These are phyloP conservation scores for Nymphalis c-album DNA, from an alignment of 2,888 invertebrate species.

Conservation along the genomic window DNA sequence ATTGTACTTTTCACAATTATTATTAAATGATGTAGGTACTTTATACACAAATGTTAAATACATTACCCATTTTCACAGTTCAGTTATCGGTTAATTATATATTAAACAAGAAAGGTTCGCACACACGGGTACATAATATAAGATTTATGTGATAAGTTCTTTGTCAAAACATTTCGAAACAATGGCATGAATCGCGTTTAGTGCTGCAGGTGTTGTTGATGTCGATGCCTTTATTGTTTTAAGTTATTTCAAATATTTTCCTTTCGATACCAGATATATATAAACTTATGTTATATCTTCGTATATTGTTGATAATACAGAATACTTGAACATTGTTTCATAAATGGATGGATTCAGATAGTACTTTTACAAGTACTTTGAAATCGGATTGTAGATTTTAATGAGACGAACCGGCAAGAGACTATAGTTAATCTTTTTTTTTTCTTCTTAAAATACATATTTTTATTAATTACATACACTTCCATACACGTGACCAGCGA, in stretches of 20 bases:
- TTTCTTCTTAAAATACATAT: no score
- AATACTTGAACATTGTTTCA: no score
- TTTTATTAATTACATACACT: no score
- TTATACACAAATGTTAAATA: background rate
- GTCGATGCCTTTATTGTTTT: slow-evolving; percentile 35
- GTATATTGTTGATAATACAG: background rate
- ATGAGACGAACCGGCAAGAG: no score
- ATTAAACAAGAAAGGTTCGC: slow-evolving; percentile 6
- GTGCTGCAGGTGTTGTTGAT: slow-evolving; percentile 30
- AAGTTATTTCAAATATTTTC: slow-evolving; percentile 34
- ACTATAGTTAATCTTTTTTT: no score
- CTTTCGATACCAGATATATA: slow-evolving; percentile 18
- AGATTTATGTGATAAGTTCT: slow-evolving; percentile 48
- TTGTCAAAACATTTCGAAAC: slow-evolving; percentile 48
- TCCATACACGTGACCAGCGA: no score
- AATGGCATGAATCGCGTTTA: slow-evolving; percentile 40
- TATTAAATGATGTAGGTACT: no score
- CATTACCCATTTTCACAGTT: background rate
- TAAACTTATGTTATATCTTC: slow-evolving; percentile 7
- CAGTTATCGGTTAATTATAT: background rate
- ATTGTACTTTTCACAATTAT: no score
- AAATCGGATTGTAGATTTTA: no score
- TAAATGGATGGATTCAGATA: no score
- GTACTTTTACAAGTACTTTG: no score
- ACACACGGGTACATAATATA: slow-evolving; percentile 9